Evolutionary conservation across 23 tunicate species (phyloP), one percentile per base, ranked within the genome.

Genomic region (Ciona savignyi): DNA sequence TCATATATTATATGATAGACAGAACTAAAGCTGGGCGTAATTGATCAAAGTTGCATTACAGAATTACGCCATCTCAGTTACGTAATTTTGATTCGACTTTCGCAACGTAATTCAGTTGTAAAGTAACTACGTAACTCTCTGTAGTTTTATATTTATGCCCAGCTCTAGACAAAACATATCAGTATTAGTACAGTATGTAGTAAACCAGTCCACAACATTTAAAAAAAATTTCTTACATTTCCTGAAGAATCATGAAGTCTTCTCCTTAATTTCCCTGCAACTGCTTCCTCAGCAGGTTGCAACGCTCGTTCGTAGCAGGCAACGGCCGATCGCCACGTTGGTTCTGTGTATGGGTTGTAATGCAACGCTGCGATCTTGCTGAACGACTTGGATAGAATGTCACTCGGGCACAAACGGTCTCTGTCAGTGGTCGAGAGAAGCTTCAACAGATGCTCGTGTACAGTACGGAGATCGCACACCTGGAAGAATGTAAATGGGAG

Each of bases 271-370:
- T 91, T 91, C 4, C 72, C 83, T 23, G 97, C 91, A 0, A 91
- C 91, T 2, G 83, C 86, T 28, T 91, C 91, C 67, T 91, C 97
- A 1, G 97, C 97, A 26, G 97, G 97, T n/a, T 82, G 80, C 86
- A 91, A 71, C 3, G 66, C 82, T 31, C 89, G 77, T 26, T 91
- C 81, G 60, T 84, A 91, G 1, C 71, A 32, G 0, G 84, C 78
- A 15, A 80, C 79, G 2, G 86, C 86, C 4, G 83, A 34, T 29
- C 81, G 71, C 83, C 89, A 91, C 23, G 75, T 65, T 27, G 80
- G 70, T 35, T 84, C 84, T 0, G 97, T 91, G 67, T 91, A 91
- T 0, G 91, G 77, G 61, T 84, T 91, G 77, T 81, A 91, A 56
- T 91, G 82, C 33, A 91, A 33, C 24, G 87, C 82, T 31, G 74